Evolutionary conservation across 2,797 vertebrate genomes (phyloP), one percentile per base, ranked within the genome.

Genomic region (Gadopsis marmoratus): DNA sequence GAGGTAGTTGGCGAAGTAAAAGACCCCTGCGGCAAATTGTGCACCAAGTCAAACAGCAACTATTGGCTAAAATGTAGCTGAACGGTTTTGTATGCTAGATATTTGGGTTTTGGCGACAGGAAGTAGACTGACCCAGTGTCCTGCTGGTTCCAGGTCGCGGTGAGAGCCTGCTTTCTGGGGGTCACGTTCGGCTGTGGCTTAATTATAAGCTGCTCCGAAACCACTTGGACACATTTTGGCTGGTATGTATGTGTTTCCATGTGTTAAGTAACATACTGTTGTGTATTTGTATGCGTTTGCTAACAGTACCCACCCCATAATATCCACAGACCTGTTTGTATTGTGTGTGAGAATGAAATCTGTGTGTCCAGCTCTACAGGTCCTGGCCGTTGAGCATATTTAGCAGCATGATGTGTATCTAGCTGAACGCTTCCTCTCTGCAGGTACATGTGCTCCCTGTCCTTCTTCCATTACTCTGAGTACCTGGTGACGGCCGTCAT

Each of bases 391-490:
- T 21, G 3, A 1, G 2, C 6, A 7, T 43, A 16, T n/a, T 47
- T 19, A 21, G 45, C 19, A 55, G 14, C 21, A 31, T 10, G 4
- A 11, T 43, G 2, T 65, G 4, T 33, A 1, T 4, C 7, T 35
- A 35, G 14, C 35, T 62, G 48, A 51, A 55, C 7, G 0, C 6
- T 26, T 23, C 26, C 33, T 78, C 37, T 64, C 60, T 68, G 16
- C 89, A 97, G 98, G 98, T 99, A 99, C 74, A 95, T 99, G 96
- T 99, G 97, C 82, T 99, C 97, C 0, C 92, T 99, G 69, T 96
- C 97, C 0, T 94, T 99, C n/a, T 99, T 99, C 94, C 98, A 99
- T 88, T 99, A 98, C 91, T 97, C 98, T 0, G 98, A 99, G 86
- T 99, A 99, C 90, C 92, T 99, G 90, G 97, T 99, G 84, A 99